These are phyloP conservation scores for Cataglyphis cursor DNA, from an alignment of 2,888 invertebrate species.

Conservation along the genomic window DNA sequence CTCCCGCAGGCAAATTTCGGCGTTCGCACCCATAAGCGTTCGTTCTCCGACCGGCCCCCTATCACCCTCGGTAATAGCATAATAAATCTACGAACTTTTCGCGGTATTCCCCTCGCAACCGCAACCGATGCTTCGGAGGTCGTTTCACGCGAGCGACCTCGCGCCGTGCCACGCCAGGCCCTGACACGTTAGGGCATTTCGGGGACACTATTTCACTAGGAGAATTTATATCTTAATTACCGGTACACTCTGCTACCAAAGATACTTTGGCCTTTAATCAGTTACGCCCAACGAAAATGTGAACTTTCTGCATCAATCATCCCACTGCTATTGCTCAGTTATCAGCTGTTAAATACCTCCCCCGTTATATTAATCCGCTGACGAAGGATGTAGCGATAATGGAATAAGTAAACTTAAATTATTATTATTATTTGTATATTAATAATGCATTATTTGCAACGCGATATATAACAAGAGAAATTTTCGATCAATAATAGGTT, in stretches of 20 bases:
- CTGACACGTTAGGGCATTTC: conserved; percentile 12
- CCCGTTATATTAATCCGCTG: background rate
- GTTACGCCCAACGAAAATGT: conserved; percentile 27
- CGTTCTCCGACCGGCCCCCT: conserved; percentile 66
- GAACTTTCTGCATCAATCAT: conserved; percentile 50
- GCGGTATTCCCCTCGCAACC: conserved; percentile 52
- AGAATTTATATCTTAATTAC: conserved; percentile 54
- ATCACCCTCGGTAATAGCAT: conserved; percentile 78
- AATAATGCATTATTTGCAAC: background rate
- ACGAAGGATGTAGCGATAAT: background rate
- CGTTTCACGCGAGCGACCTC: conserved; percentile 47
- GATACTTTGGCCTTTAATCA: conserved; percentile 39
- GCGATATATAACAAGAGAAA: background rate
- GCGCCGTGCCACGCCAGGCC: conserved; percentile 1
- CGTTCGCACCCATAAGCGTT: conserved; percentile 68
- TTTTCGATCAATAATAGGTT: background rate
- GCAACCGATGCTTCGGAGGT: conserved; percentile 47
- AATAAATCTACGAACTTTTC: conserved; percentile 81
- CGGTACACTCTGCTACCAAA: conserved; percentile 8
- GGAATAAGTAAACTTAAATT: background rate
- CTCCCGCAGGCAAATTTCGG: conserved; percentile 78
- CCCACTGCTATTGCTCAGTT: background rate
- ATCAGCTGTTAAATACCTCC: conserved; percentile 8
- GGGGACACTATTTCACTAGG: conserved; percentile 48
- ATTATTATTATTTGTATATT: background rate